phyloP scores from a whole-genome alignment of 2,113 vertebrate genomes.

The Hydrochoerus hydrochaeris region DNA sequence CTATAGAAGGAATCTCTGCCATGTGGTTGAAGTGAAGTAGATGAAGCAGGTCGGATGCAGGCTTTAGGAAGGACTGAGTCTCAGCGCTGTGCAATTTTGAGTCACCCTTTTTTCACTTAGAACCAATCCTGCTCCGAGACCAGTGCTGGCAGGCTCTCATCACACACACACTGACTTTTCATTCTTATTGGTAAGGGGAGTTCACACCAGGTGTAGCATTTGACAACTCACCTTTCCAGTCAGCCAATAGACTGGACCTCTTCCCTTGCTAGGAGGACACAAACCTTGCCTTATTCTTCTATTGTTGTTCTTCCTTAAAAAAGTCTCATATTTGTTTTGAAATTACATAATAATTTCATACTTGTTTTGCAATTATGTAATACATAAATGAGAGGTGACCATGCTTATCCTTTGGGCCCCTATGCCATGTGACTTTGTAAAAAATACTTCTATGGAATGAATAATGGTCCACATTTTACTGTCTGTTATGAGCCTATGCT shows the following conservation, averaged over 20 bases:
- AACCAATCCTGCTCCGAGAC: accelerated
- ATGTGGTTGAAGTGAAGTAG: accelerated
- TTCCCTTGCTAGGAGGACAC: neutral
- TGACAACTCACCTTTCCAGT: neutral
- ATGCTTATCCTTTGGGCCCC: neutral
- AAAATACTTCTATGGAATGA: neutral
- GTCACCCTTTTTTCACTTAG: accelerated
- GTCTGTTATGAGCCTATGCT: neutral
- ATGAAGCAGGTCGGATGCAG: accelerated
- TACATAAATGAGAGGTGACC: neutral
- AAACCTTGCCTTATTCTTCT: neutral
- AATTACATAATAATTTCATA: neutral
- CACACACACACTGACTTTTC: accelerated
- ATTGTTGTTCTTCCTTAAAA: neutral
- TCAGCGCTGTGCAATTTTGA: accelerated
- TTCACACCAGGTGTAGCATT: accelerated
- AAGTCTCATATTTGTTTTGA: neutral
- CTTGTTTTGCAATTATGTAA: neutral
- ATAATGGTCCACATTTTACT: neutral
- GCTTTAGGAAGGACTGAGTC: accelerated
- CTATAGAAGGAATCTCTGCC: neutral
- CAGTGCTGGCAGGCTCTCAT: accelerated
- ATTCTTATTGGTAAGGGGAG: accelerated
- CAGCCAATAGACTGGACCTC: too few relatives aligned
- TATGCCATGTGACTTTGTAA: constrained; percentile 66